Conservation (phyloP, 2,888 invertebrate genomes). For the Empis stercorea region DNA sequence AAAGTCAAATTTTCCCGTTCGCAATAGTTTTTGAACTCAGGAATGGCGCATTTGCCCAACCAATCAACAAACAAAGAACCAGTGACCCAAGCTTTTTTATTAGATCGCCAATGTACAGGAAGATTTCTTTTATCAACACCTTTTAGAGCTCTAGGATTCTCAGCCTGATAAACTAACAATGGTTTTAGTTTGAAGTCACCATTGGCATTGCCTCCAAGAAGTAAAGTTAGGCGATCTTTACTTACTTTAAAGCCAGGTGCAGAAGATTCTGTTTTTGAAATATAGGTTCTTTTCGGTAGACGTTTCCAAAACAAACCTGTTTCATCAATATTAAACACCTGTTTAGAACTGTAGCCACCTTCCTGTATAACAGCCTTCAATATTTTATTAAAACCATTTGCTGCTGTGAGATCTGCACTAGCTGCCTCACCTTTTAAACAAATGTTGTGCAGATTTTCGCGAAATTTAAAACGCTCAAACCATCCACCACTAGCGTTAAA, state of each 20-base stretch:
- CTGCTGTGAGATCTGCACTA: too few relatives aligned
- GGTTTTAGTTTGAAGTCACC: too few relatives aligned
- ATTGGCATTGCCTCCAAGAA: conserved; percentile 3
- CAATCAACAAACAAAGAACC: conserved; percentile 15
- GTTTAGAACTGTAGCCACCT: too few relatives aligned
- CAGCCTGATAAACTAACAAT: conserved; percentile 13
- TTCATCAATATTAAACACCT: too few relatives aligned
- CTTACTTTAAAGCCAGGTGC: neutral
- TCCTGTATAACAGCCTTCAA: too few relatives aligned
- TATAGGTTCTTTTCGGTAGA: neutral
- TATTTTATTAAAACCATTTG: too few relatives aligned
- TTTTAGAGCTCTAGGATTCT: conserved; percentile 16
- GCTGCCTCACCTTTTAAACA: too few relatives aligned
- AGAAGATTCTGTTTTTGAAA: neutral
- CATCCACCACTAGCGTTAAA: too few relatives aligned
- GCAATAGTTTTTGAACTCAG: conserved; percentile 5
- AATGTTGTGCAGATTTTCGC: too few relatives aligned
- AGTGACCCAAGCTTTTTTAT: conserved; percentile 17
- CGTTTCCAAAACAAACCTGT: neutral
- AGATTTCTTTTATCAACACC: conserved; percentile 10
- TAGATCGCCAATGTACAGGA: conserved; percentile 10
- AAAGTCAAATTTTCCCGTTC: conserved; percentile 2
- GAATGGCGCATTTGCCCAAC: conserved; percentile 5
- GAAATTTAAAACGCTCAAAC: too few relatives aligned
- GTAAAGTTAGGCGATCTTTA: neutral